A percentile compares a stretch with the other conserved stretches of the same genome.
Evolutionary conservation across 2,888 invertebrate species (phyloP).

Genomic region (Uropetala carovei): DNA sequence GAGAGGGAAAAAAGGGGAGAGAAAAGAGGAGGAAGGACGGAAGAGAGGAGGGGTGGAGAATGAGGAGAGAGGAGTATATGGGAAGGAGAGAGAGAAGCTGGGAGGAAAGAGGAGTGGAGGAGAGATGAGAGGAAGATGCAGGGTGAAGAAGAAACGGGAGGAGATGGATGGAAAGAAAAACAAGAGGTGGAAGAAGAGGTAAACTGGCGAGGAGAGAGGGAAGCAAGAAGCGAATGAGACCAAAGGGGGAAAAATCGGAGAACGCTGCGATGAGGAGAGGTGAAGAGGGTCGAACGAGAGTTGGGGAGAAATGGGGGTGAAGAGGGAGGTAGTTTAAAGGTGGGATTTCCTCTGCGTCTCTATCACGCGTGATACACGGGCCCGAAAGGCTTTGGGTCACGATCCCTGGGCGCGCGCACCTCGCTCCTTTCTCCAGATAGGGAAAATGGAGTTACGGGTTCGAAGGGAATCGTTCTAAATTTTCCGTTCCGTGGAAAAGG

Average conservation of each 20-base stretch:
- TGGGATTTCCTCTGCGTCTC: slow-evolving; percentile 24
- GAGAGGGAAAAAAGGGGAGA: not conserved
- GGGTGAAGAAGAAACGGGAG: not conserved
- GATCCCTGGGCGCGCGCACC: not conserved
- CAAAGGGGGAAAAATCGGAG: not conserved
- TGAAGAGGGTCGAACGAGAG: not conserved
- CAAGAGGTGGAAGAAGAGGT: not conserved
- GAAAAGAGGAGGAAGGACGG: not conserved
- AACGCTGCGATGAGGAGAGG: not conserved
- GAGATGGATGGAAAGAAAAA: not conserved
- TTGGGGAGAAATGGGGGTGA: slow-evolving; percentile 17
- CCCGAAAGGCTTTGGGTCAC: slow-evolving; percentile 46
- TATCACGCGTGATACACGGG: not conserved
- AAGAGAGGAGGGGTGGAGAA: not conserved
- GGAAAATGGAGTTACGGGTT: not conserved
- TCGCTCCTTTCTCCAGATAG: not conserved
- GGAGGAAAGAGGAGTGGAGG: too few species aligned
- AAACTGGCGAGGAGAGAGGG: not conserved
- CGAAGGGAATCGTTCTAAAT: slow-evolving; percentile 38
- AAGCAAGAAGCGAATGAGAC: not conserved
- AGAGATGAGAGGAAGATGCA: not conserved
- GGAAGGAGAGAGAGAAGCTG: not conserved
- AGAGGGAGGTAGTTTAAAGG: too few species aligned
- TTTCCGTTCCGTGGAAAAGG: not conserved
- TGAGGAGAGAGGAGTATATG: not conserved